phyloP scores from a whole-genome alignment of 1,140 invertebrate species.

The Heliothis subflexa region DNA sequence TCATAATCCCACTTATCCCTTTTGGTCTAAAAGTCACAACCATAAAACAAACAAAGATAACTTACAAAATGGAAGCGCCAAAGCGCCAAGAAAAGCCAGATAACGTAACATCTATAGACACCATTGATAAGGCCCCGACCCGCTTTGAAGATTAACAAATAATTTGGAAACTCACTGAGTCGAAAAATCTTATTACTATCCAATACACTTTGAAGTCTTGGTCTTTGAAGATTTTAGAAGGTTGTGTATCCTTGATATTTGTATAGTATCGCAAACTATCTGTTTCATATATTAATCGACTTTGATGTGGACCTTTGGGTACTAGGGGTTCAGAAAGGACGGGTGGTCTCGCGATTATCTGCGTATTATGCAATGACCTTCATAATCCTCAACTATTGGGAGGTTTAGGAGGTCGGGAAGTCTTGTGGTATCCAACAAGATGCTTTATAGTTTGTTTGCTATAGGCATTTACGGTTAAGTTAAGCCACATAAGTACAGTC shows the following conservation, averaged over 20 bases:
- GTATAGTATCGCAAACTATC: constrained; percentile 16
- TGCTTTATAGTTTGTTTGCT: no score
- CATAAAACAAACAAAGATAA: neutral
- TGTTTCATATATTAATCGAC: constrained; percentile 1
- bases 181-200: constrained; percentile 36
- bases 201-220: constrained; percentile 31
- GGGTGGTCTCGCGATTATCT: neutral
- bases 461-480: no score
- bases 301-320: constrained; percentile 13
- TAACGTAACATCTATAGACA: constrained; percentile 25
- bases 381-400: neutral
- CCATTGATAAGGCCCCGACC: constrained; percentile 8
- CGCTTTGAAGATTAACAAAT: constrained; percentile 39
- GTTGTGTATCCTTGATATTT: neutral
- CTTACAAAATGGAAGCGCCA: neutral
- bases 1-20: no score
- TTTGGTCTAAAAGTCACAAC: neutral
- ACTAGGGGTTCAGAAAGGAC: neutral
- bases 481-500: no score
- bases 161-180: constrained; percentile 38
- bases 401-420: no score
- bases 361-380: neutral
- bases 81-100: neutral
- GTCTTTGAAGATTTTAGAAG: constrained; percentile 14
- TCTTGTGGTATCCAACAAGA: no score